Evolutionary conservation across 2,888 invertebrate species (phyloP), one percentile per base, ranked within the genome.

Genomic region (Drosophila pseudotakahashii): DNA sequence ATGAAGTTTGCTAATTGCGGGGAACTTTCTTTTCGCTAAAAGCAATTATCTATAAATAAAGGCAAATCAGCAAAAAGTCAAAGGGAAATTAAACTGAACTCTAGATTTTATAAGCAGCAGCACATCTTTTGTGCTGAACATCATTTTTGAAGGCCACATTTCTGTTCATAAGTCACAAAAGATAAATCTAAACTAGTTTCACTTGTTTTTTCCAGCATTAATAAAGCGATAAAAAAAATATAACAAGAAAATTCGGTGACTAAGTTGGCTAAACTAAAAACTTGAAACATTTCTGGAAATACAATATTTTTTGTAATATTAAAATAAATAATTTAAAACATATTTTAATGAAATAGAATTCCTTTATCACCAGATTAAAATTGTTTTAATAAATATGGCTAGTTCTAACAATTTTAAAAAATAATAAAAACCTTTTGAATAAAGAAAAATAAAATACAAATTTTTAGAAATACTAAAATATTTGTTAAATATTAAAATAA

Each of bases 21-120:
- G 13, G 13, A 67, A 68, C 67, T 67, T 67, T 67, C 67, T 67
- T 68, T 67, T 67, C 30, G 45, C 47, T 9, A 41, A 62, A 62
- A 41, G 26, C 63, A 62, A 48, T 45, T 47, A 47, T 26, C 16
- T 14, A 37, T 19, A 58, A 19, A 30, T 10, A 32, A 37, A 58
- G 57, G 39, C 19, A 26, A 16, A 9, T 44, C 19, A 19, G 19
- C 19, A 19, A 2, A 19, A 19, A 19, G 1, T 19, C 19, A 19
- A 19, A 58, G 57, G 39, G 30, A 26, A 16, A 9, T 44, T 5
- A 26, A 26, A 26, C 6, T 11, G 26, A 10, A 34, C 13, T 9
- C n/a, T 2, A 57, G 52, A 26, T 16, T 14, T 23, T 53, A 16
- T 7, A 6, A 9, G 19, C 19, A n/a, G n/a, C n/a, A n/a, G n/a